Percentiles rank a stretch among this genome's conserved stretches.
Evolutionary conservation across 2,113 vertebrate species (phyloP).

Genomic region (Gallinago undulata): DNA sequence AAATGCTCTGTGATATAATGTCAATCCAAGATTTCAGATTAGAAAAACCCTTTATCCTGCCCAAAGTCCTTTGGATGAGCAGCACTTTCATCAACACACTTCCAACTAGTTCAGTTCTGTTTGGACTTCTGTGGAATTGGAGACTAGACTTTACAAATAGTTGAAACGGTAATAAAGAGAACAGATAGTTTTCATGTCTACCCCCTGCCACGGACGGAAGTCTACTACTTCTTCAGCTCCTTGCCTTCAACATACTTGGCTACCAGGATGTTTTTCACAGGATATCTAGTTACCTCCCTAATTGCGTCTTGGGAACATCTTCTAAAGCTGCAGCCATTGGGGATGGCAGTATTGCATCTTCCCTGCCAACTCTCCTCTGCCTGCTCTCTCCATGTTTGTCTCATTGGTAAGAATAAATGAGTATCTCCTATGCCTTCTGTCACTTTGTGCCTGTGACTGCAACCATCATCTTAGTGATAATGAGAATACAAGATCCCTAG

Average conservation of each 20-base stretch:
- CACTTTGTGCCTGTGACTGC: not conserved
- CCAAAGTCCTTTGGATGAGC: not conserved
- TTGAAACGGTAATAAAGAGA: not conserved
- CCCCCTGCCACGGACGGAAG: not conserved
- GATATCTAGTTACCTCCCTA: not conserved
- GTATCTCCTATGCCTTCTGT: not conserved
- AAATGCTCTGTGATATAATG: not conserved
- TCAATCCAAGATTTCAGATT: not conserved
- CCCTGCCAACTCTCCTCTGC: slow-evolving; percentile 1
- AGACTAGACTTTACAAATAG: not conserved
- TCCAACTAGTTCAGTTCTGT: not conserved
- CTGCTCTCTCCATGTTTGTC: not conserved
- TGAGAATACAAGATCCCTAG: not conserved
- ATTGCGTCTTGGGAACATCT: not conserved
- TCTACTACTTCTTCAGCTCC: not conserved
- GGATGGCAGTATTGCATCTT: not conserved
- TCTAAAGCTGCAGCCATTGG: not conserved
- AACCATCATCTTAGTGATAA: not conserved
- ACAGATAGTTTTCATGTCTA: not conserved
- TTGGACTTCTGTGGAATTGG: not conserved
- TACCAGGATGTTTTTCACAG: not conserved
- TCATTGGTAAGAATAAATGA: not conserved
- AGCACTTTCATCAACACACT: not conserved
- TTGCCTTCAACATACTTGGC: not conserved
- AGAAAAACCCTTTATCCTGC: not conserved